These are phyloP conservation scores for Octodonta nipae DNA, from an alignment of 2,888 invertebrate genomes.

Conservation along the genomic window DNA sequence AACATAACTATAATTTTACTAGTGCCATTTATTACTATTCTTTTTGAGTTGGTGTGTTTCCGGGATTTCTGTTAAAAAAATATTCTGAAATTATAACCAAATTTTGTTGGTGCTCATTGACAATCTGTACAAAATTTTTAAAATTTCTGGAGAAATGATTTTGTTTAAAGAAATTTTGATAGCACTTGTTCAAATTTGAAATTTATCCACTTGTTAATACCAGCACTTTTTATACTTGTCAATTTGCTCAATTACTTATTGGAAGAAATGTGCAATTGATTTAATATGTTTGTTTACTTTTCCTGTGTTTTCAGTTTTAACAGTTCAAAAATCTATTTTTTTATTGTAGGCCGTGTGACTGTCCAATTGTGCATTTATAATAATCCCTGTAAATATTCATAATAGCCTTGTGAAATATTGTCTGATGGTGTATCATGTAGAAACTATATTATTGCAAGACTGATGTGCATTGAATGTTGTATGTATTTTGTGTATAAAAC, in stretches of 20 bases:
- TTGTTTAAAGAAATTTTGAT: too few relatives aligned
- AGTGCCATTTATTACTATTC: too few relatives aligned
- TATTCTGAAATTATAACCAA: too few relatives aligned
- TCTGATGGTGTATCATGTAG: conserved; percentile 20
- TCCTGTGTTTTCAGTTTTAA: background rate
- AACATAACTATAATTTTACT: too few relatives aligned
- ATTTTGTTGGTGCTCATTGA: too few relatives aligned
- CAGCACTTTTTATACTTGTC: too few relatives aligned
- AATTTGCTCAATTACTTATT: background rate
- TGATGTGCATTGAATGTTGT: conserved; percentile 36
- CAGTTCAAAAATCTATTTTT: conserved; percentile 7
- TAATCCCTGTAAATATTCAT: conserved; percentile 19
- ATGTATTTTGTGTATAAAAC: conserved; percentile 32
- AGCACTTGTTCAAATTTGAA: too few relatives aligned
- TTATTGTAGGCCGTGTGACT: conserved; percentile 35
- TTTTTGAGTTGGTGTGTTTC: too few relatives aligned
- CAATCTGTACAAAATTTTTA: too few relatives aligned
- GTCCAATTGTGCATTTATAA: conserved; percentile 36
- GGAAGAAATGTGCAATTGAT: background rate
- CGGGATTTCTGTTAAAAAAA: too few relatives aligned
- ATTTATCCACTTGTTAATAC: too few relatives aligned
- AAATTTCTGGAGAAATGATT: too few relatives aligned
- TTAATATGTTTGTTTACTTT: background rate
- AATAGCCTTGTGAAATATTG: conserved; percentile 6
- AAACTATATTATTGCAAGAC: conserved; percentile 33